Evolutionary conservation across 1,140 invertebrate genomes (phyloP).

Genomic region (Drosophila virilis): DNA sequence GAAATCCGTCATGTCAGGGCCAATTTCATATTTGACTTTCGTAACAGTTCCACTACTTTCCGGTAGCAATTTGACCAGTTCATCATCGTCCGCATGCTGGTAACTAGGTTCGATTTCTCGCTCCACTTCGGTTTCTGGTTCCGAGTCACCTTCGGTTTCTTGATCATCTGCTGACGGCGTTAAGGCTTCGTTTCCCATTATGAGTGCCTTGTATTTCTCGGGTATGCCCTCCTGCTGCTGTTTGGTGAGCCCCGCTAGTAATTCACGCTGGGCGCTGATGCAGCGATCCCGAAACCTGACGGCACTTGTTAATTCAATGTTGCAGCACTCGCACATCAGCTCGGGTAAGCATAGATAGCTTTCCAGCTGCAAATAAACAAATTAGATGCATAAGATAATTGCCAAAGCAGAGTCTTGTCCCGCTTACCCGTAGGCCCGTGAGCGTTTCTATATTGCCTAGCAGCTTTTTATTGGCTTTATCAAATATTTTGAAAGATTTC

Average conservation of each 20-base stretch:
- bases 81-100: conserved; percentile 26
- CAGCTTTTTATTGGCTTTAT: conserved; percentile 57
- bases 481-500: conserved; percentile 64
- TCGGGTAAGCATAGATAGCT: conserved; percentile 54
- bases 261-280: conserved; percentile 57
- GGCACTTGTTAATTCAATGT: conserved; percentile 53
- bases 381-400: background rate
- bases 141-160: conserved; percentile 10
- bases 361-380: conserved; percentile 42
- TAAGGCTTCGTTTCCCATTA: conserved; percentile 24
- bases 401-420: background rate
- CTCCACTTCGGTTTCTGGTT: conserved; percentile 14
- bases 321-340: conserved; percentile 70
- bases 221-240: conserved; percentile 43
- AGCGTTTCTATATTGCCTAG: conserved; percentile 61
- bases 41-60: conserved; percentile 21
- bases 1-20: conserved; percentile 45
- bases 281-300: conserved; percentile 61
- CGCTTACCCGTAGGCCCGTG: conserved; percentile 63
- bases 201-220: conserved; percentile 18
- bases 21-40: conserved; percentile 60
- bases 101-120: conserved; percentile 34
- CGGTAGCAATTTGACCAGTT: conserved; percentile 36
- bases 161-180: background rate
- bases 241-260: conserved; percentile 47